Base-by-base conservation (phyloP, 2,888 invertebrate genomes). In the Lissocephala sabroskyi region DNA sequence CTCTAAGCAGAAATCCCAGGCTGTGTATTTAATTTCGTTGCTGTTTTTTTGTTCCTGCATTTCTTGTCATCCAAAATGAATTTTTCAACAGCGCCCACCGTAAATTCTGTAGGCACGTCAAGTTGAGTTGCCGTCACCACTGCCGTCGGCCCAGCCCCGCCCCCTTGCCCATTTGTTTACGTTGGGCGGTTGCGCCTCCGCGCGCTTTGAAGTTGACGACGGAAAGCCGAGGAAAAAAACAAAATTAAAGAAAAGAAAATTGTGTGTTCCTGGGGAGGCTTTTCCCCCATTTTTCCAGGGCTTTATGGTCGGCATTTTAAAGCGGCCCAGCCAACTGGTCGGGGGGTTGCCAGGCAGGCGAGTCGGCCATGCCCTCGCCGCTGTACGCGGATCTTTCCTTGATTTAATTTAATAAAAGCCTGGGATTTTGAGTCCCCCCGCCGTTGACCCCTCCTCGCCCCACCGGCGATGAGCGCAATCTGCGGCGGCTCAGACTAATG, bases 41-140 rank as follows among this genome's bases (percentile, higher is more conserved):
- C 7, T 23, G 7, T 23, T 23, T 30, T 3, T 11, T 9, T 30
- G 3, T 30, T 30, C 10, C 30, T 9, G 5, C 3, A 3, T 37
- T 17, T 37, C 16, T 37, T 19, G 19, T 37, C 37, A 37, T 37
- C 9, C 19, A 18, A 37, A 37, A 37, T 37, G 37, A 37, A 37
- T 37, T 37, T 37, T 37, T 37, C 10, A 37, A 18, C 37, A 37
- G 37, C 18, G 11, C 18, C 13, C 37, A 19, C 10, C 37, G 18
- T 37, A 37, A 37, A 37, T 37, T 37, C 18, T 37, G n/a, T 16
- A n/a, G n/a, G n/a, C n/a, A 19, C 11, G 10, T 37, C 37, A 23
- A 23, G 23, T 32, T 32, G 6, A 32, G 30, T 13, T 32, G 11
- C 30, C 13, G 5, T 10, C 10, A 2, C n/a, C 30, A n/a, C n/a